Evolutionary conservation across 2,888 invertebrate genomes (phyloP).

Genomic region (Cephus spinipes): DNA sequence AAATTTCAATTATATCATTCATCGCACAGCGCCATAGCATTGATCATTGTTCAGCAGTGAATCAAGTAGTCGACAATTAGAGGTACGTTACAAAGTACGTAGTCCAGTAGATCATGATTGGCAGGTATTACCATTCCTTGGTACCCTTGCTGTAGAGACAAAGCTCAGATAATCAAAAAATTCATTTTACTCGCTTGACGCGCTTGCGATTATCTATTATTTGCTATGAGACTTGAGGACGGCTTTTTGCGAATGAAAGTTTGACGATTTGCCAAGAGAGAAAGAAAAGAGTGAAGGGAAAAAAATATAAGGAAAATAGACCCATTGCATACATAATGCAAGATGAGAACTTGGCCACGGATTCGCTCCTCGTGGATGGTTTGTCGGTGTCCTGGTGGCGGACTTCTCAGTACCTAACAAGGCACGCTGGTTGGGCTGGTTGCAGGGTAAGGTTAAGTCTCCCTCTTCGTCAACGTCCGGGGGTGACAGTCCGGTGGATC

Average conservation of each 20-base stretch:
- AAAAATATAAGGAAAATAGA: background rate
- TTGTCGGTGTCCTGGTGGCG: slow-evolving; percentile 46
- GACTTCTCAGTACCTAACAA: slow-evolving; percentile 62
- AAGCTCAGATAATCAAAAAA: background rate
- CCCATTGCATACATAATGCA: background rate
- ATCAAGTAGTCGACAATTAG: background rate
- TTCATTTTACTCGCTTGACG: background rate
- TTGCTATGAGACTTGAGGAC: background rate
- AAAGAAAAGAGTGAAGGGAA: background rate
- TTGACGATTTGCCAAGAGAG: background rate
- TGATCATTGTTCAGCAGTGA: background rate
- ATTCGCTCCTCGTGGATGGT: slow-evolving; percentile 23
- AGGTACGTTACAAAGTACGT: background rate
- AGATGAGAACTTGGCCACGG: slow-evolving; percentile 32
- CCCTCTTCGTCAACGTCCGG: slow-evolving; percentile 65
- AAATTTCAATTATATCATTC: background rate
- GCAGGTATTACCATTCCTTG: background rate
- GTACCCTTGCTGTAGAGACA: background rate
- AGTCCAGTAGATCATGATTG: background rate
- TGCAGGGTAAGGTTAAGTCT: slow-evolving; percentile 67
- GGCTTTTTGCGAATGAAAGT: background rate
- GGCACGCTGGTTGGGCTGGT: slow-evolving; percentile 65
- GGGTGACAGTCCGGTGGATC: slow-evolving; percentile 64
- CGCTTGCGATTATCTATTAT: slow-evolving; percentile 1
- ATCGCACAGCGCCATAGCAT: background rate